phyloP scores from a whole-genome alignment of 2,888 invertebrate genomes.

The Nemapogon koenigi region DNA sequence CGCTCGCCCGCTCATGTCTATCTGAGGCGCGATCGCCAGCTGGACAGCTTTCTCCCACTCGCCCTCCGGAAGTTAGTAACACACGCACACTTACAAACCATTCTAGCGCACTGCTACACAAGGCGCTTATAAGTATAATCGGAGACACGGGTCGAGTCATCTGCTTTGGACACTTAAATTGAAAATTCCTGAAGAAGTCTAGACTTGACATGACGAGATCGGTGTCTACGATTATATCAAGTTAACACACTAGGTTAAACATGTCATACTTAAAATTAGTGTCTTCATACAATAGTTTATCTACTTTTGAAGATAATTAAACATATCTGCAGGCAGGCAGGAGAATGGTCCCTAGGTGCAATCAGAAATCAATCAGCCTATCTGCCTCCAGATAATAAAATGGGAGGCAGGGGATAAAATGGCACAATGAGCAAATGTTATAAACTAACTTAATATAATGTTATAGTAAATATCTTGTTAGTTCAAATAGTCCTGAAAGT shows the following conservation, averaged over 20 bases:
- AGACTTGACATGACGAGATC: no score
- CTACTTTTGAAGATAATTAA: no score
- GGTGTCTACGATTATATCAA: no score
- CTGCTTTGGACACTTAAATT: no score
- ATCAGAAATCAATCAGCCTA: no score
- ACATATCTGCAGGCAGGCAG: no score
- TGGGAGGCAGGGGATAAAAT: constrained; percentile 30
- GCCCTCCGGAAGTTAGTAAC: constrained; percentile 55
- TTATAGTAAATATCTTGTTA: constrained; percentile 30
- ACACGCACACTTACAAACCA: constrained; percentile 18
- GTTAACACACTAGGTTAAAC: no score
- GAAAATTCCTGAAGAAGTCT: no score
- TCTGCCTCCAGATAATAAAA: no score
- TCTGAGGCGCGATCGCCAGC: constrained; percentile 22
- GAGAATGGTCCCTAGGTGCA: no score
- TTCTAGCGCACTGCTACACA: constrained; percentile 9
- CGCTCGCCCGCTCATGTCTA: constrained; percentile 65
- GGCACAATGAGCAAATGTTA: constrained; percentile 58
- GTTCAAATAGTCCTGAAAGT: constrained; percentile 58
- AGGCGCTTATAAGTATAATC: neutral
- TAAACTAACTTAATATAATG: constrained; percentile 14
- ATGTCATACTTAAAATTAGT: no score
- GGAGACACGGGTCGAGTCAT: neutral
- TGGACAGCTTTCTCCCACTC: constrained; percentile 31
- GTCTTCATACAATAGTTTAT: no score